phyloP scores from a whole-genome alignment of 2,888 invertebrate genomes.

The Maniola hyperantus region DNA sequence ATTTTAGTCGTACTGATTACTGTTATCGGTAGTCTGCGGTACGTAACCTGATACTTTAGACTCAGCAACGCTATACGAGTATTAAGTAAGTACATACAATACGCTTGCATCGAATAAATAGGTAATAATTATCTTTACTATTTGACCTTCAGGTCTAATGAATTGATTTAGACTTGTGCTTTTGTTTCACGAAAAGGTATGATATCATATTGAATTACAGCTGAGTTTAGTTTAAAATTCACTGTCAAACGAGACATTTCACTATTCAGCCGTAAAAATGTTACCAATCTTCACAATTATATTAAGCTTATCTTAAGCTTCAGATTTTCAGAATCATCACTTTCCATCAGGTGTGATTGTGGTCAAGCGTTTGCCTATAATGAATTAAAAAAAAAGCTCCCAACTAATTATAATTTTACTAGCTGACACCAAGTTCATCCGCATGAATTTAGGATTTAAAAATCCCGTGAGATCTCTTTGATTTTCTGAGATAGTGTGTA shows the following conservation, averaged over 20 bases:
- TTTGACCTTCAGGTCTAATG: conserved; percentile 17
- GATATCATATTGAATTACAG: neutral
- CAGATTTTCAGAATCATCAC: too few species aligned
- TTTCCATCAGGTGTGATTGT: too few species aligned
- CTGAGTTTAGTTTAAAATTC: neutral
- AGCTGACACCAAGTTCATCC: too few species aligned
- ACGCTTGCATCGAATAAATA: conserved; percentile 14
- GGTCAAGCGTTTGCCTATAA: too few species aligned
- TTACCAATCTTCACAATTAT: neutral
- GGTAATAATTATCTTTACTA: neutral
- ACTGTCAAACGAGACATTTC: neutral
- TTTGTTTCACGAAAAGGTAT: conserved; percentile 9
- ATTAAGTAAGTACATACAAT: neutral
- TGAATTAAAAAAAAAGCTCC: too few species aligned
- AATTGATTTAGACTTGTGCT: conserved; percentile 9
- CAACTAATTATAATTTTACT: too few species aligned
- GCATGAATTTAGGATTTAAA: too few species aligned
- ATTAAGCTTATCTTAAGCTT: too few species aligned
- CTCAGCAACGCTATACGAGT: neutral
- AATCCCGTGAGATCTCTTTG: too few species aligned
- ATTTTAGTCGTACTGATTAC: neutral
- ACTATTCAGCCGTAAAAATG: too few species aligned
- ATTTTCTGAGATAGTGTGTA: too few species aligned
- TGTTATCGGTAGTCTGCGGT: neutral
- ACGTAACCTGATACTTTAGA: conserved; percentile 6